phyloP scores from a whole-genome alignment of 2,113 vertebrate genomes.

The Syngnathus typhle region DNA sequence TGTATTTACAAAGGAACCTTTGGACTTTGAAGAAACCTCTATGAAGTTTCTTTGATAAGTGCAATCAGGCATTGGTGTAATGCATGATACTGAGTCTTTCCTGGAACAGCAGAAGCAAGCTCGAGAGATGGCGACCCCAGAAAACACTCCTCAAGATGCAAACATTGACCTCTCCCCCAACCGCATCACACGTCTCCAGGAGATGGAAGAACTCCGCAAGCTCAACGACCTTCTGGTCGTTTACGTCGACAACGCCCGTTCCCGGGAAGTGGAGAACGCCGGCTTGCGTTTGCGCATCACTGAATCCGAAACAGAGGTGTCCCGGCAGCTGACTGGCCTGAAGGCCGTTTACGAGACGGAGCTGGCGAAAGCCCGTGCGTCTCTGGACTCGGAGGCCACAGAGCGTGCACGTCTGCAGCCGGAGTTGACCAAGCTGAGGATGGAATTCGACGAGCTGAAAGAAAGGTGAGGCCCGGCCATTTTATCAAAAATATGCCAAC shows the following conservation, averaged over 20 bases:
- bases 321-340: constrained; percentile 86
- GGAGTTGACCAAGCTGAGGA: constrained; percentile 86
- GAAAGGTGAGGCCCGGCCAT: constrained; percentile 73
- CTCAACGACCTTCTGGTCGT: constrained; percentile 92
- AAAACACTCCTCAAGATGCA: constrained; percentile 61
- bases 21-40: too few relatives aligned
- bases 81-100: not conserved
- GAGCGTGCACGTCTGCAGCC: constrained; percentile 90
- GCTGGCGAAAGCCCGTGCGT: constrained; percentile 91
- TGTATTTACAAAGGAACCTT: too few relatives aligned
- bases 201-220: constrained; percentile 94
- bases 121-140: constrained; percentile 5
- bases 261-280: constrained; percentile 88
- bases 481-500: not conserved
- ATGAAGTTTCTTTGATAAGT: not conserved
- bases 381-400: constrained; percentile 95
- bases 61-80: not conserved
- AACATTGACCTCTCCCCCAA: constrained; percentile 77
- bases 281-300: constrained; percentile 90
- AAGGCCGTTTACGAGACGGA: constrained; percentile 91
- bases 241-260: constrained; percentile 96
- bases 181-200: constrained; percentile 94
- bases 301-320: constrained; percentile 92
- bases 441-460: constrained; percentile 92
- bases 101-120: not conserved